Evolutionary conservation across 2,113 vertebrate species (phyloP), one percentile per base, ranked within the genome.

Genomic region (Xenopus borealis): DNA sequence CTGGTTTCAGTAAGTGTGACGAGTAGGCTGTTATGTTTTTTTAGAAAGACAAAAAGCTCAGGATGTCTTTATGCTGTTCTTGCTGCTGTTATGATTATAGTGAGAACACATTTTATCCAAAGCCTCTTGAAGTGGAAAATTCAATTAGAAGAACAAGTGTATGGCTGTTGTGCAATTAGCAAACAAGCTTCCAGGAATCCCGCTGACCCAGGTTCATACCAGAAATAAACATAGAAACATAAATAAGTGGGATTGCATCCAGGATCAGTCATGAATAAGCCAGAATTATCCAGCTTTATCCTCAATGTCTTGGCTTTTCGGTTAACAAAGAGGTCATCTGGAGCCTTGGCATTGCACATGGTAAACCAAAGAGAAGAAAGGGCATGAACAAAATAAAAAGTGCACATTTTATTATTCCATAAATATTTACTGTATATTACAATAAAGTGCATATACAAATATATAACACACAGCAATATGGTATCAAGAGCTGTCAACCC

Each of bases 131-230:
- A 81, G 59, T 66, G 44, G 73, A 86, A 86, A 85, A 83, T 80
- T 79, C 79, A 81, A 80, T 88, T 87, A 86, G 75, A 78, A 80
- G 80, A 79, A 82, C 78, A 86, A 66, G 46, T 79, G 23, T 79
- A 59, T 12, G 63, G 75, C 78, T 82, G 55, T 62, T 72, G 78
- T 79, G 50, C 55, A 82, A 86, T 87, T 83, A 84, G 47, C 62
- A 81, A 85, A 47, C 5, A 30, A 52, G 33, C 13, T 83, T 86
- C 30, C 71, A 81, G 85, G 80, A 69, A 80, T 12, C 20, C 83
- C 46, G 57, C 18, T 66, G 23, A 58, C 53, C 19, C 20, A n/a
- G 63, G 52, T 46, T 74, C 53, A 53, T 55, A 40, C 17, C 50
- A 16, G 20, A 75, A 50, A 62, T 68, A 68, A 68, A 68, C 20